These are phyloP conservation scores for Taenaris catops DNA, from an alignment of 2,888 invertebrate species.

Conservation along the genomic window DNA sequence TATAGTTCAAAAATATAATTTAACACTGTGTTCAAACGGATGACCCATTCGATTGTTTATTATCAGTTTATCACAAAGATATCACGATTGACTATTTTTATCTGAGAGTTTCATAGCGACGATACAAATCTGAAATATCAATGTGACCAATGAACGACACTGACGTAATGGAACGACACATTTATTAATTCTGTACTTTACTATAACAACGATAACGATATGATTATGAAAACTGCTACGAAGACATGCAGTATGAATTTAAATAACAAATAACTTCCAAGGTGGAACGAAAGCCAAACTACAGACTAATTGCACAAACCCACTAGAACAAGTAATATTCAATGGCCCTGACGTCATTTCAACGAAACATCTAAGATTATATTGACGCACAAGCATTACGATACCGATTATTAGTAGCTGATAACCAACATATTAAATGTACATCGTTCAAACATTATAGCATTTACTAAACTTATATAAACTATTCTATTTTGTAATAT, in stretches of 20 bases:
- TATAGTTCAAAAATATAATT: constrained; percentile 17
- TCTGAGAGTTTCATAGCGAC: constrained; percentile 17
- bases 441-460: neutral
- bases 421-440: constrained; percentile 25
- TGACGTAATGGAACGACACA: constrained; percentile 4
- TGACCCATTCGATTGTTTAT: constrained; percentile 15
- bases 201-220: neutral
- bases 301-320: neutral
- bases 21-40: constrained; percentile 7
- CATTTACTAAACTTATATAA: constrained; percentile 3
- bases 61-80: constrained; percentile 20
- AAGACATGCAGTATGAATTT: too few species aligned
- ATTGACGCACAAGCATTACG: constrained; percentile 31
- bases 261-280: too few species aligned
- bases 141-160: constrained; percentile 12
- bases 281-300: too few species aligned
- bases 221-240: too few species aligned
- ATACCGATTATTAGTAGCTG: constrained; percentile 15
- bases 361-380: constrained; percentile 34
- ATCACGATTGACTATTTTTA: constrained; percentile 21
- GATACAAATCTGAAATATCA: constrained; percentile 20
- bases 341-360: constrained; percentile 30
- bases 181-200: too few species aligned
- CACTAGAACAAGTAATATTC: too few species aligned
- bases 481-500: too few species aligned